A percentile compares a stretch with the other conserved stretches of the same genome.
Conservation (phyloP, 2,113 vertebrate species). For the Rattus norvegicus region DNA sequence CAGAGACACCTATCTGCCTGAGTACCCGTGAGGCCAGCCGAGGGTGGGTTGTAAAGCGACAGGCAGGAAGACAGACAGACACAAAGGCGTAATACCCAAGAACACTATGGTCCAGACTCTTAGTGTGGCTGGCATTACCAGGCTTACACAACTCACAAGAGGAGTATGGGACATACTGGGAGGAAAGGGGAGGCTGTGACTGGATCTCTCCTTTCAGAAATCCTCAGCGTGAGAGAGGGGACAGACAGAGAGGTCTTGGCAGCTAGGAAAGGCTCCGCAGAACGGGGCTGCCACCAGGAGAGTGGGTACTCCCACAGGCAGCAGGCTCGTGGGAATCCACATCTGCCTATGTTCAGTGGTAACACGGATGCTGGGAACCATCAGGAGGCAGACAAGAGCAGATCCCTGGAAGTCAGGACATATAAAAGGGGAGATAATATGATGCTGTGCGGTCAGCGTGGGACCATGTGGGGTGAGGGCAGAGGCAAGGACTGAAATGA, state of each 20-base stretch:
- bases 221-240: too few relatives aligned
- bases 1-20: neutral
- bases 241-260: too few relatives aligned
- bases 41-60: neutral
- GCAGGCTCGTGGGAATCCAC: neutral
- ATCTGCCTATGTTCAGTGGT: neutral
- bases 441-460: neutral
- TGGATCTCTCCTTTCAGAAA: neutral
- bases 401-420: neutral
- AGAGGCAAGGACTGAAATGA: neutral
- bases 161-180: neutral
- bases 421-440: too few relatives aligned
- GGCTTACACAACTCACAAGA: rapidly evolving
- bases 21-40: neutral
- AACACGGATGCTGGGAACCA: rapidly evolving
- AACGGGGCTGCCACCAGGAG: neutral
- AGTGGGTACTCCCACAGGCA: too few relatives aligned
- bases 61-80: neutral
- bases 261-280: neutral
- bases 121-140: neutral
- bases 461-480: neutral
- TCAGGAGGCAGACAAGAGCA: neutral
- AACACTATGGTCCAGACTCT: neutral
- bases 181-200: neutral
- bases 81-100: neutral